Percentiles rank a stretch among this genome's conserved stretches.
phyloP scores from a whole-genome alignment of 2,888 invertebrate species.

The Tenthredo livida region DNA sequence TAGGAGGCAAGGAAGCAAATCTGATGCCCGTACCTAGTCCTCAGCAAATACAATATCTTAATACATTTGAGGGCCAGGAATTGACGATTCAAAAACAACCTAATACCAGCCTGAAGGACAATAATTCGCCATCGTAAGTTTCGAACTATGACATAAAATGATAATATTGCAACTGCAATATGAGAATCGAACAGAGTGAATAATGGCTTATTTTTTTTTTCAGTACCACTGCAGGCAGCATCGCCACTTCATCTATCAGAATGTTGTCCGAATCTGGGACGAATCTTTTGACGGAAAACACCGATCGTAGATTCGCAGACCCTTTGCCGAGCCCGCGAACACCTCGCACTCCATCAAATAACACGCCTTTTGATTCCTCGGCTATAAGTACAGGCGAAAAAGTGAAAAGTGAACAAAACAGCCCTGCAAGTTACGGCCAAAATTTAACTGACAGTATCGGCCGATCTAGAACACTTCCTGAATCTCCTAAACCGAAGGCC shows the following conservation, averaged over 20 bases:
- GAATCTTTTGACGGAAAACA: conserved; percentile 75
- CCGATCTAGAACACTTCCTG: conserved; percentile 74
- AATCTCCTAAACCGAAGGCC: conserved; percentile 75
- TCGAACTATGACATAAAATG: conserved; percentile 26
- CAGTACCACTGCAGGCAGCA: conserved; percentile 59
- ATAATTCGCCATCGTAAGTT: conserved; percentile 37
- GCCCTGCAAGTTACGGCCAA: conserved; percentile 73
- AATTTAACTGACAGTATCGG: conserved; percentile 74
- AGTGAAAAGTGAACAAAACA: conserved; percentile 74
- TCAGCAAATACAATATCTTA: conserved; percentile 96
- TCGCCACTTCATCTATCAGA: conserved; percentile 71
- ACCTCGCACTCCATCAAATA: conserved; percentile 74
- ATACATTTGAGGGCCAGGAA: conserved; percentile 97
- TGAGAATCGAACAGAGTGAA: not conserved
- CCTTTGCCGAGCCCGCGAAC: conserved; percentile 76
- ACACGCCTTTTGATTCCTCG: conserved; percentile 71
- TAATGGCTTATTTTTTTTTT: conserved; percentile 42
- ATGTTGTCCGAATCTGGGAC: conserved; percentile 69
- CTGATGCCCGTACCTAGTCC: conserved; percentile 97
- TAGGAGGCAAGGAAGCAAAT: conserved; percentile 89
- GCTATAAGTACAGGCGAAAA: conserved; percentile 60
- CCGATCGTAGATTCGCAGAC: conserved; percentile 73
- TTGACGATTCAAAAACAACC: conserved; percentile 97
- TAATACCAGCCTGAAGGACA: conserved; percentile 92
- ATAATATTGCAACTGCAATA: not conserved